Conservation (phyloP, 1,140 invertebrate genomes). For the Zaprionus tsacasi region DNA sequence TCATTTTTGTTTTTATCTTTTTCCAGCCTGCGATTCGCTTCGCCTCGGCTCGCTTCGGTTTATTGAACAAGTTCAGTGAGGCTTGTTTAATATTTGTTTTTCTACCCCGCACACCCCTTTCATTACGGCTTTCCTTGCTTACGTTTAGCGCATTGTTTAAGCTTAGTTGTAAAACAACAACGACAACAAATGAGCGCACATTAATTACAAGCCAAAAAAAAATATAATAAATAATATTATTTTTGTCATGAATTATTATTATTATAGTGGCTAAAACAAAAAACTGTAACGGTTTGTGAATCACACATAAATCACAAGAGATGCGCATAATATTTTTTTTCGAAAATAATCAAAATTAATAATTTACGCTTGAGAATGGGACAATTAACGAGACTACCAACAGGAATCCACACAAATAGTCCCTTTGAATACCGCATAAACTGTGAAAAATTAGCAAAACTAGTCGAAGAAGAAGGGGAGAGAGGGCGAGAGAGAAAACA, state of each 20-base stretch:
- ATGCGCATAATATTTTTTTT: slow-evolving; percentile 51
- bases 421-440: slow-evolving; percentile 19
- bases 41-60: slow-evolving; percentile 35
- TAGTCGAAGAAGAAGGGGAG: not conserved
- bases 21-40: slow-evolving; percentile 30
- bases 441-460: slow-evolving; percentile 27
- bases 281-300: slow-evolving; percentile 73
- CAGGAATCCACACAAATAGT: slow-evolving; percentile 42
- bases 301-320: slow-evolving; percentile 62
- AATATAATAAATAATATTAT: slow-evolving; percentile 46
- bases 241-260: slow-evolving; percentile 40
- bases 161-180: slow-evolving; percentile 58
- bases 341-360: slow-evolving; percentile 53
- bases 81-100: slow-evolving; percentile 35
- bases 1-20: slow-evolving; percentile 29
- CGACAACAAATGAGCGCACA: slow-evolving; percentile 67
- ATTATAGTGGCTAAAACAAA: slow-evolving; percentile 57
- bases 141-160: slow-evolving; percentile 48
- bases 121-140: slow-evolving; percentile 8
- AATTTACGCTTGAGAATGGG: slow-evolving; percentile 55
- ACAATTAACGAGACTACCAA: slow-evolving; percentile 55
- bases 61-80: slow-evolving; percentile 53
- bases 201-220: slow-evolving; percentile 69
- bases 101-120: not conserved
- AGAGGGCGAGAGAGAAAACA: slow-evolving; percentile 4